phyloP scores from a whole-genome alignment of 2,113 vertebrate species.

The Lethenteron reissneri region DNA sequence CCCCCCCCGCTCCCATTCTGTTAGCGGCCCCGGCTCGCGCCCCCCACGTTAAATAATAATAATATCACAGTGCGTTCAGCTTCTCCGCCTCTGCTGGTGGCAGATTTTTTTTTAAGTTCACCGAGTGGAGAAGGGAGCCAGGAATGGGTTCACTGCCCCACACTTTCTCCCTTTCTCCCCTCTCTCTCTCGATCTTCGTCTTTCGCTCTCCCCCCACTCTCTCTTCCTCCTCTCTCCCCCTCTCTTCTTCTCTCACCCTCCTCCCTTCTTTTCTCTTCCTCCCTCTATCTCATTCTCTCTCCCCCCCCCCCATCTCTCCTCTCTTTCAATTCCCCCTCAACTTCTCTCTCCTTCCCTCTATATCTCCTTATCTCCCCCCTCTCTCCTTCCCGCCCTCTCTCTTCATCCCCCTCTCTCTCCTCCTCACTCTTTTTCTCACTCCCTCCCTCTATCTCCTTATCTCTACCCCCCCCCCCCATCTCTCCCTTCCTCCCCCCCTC shows the following conservation, averaged over 20 bases:
- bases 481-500: not conserved
- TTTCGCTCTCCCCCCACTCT: not conserved
- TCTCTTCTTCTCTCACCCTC: not conserved
- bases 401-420: not conserved
- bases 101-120: too few species aligned
- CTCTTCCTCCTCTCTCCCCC: not conserved
- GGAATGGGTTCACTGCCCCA: not conserved
- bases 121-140: too few species aligned
- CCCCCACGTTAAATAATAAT: too few species aligned
- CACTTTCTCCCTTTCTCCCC: not conserved
- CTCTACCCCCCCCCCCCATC: not conserved
- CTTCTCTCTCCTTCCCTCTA: not conserved
- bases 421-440: not conserved
- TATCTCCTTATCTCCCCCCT: not conserved
- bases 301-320: not conserved
- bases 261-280: not conserved
- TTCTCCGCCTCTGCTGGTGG: too few species aligned
- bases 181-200: not conserved
- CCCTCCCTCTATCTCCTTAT: not conserved
- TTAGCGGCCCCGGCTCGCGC: too few species aligned
- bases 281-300: not conserved
- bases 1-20: too few species aligned
- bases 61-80: too few species aligned
- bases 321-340: not conserved
- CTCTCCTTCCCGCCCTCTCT: not conserved